Evolutionary conservation across 2,797 vertebrate species (phyloP), one percentile per base, ranked within the genome.

Genomic region (Gallirallus australis): DNA sequence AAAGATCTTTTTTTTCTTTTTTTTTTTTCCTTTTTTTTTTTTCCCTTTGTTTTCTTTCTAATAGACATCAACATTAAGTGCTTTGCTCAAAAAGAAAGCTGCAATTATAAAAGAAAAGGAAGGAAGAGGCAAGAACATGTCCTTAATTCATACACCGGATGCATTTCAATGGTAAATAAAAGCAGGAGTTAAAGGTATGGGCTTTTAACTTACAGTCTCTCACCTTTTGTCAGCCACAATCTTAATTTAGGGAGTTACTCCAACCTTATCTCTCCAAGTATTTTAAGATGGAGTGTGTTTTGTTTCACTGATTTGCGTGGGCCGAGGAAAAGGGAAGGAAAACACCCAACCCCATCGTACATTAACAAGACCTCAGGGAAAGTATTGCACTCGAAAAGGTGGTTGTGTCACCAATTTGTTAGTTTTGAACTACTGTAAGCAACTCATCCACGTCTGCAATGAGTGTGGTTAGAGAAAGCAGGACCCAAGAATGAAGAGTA

Each of bases 381-480:
- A 97, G 96, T 98, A 98, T 98, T 98, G 98, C 98, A 98, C 98
- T 98, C 71, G 31, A 93, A 72, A 64, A 93, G 42, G 52, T 93
- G 70, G 28, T 37, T 90, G 73, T 61, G 57, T 84, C 48, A 81
- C 50, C 63, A 47, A 35, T 47, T 47, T 47, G 47, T 47, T 84
- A 56, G 92, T 80, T 90, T 92, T 30, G 33, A 97, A 95, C 77
- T 50, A 94, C 82, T 59, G 79, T 57, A 96, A 94, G 69, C 72
- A 95, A 93, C 89, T 92, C 40, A 85, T 88, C 65, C 73, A 78
- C 35, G 54, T 92, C 89, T 92, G 93, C 83, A 96, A 95, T 71
- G 90, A 97, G 92, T 90, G 84, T 4, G 20, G 96, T 98, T 91
- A 96, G 95, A 97, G 42, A 47, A 96, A 96, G 81, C 56, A 96